These are phyloP conservation scores for Alligator sinensis DNA, from an alignment of 2,113 vertebrate genomes.

Conservation along the genomic window DNA sequence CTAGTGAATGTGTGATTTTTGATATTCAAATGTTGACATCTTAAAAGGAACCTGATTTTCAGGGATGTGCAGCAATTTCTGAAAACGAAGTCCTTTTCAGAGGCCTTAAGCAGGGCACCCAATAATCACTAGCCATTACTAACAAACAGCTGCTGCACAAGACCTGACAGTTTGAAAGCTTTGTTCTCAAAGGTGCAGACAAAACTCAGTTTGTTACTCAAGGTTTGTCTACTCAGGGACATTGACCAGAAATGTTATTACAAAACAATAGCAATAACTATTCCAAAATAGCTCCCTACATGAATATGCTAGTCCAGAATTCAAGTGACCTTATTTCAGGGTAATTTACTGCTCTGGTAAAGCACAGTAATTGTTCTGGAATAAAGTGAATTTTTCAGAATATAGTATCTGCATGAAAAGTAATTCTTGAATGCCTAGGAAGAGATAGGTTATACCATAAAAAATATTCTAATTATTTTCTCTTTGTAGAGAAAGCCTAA, in stretches of 20 bases:
- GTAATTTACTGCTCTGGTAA: too few relatives aligned
- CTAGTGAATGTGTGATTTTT: background rate
- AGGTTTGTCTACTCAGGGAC: rapidly evolving
- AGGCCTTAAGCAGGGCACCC: background rate
- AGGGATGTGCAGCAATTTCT: background rate
- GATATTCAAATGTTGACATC: background rate
- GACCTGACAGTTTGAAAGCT: too few relatives aligned
- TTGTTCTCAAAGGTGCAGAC: background rate
- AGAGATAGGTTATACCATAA: too few relatives aligned
- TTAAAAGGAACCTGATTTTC: background rate
- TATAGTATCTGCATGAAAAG: too few relatives aligned
- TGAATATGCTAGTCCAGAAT: background rate
- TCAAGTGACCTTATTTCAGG: conserved; percentile 11
- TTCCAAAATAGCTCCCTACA: background rate
- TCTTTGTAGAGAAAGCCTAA: background rate
- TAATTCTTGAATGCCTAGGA: too few relatives aligned
- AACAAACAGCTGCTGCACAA: background rate
- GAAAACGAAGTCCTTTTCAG: background rate
- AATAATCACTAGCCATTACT: rapidly evolving
- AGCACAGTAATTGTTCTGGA: background rate
- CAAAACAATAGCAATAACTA: background rate
- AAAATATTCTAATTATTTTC: background rate
- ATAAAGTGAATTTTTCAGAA: background rate
- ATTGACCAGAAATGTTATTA: rapidly evolving
- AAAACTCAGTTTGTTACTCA: background rate